Percentiles rank a stretch among this genome's conserved stretches.
Evolutionary conservation across 2,113 vertebrate genomes (phyloP).

Genomic region (Cottus gobio): DNA sequence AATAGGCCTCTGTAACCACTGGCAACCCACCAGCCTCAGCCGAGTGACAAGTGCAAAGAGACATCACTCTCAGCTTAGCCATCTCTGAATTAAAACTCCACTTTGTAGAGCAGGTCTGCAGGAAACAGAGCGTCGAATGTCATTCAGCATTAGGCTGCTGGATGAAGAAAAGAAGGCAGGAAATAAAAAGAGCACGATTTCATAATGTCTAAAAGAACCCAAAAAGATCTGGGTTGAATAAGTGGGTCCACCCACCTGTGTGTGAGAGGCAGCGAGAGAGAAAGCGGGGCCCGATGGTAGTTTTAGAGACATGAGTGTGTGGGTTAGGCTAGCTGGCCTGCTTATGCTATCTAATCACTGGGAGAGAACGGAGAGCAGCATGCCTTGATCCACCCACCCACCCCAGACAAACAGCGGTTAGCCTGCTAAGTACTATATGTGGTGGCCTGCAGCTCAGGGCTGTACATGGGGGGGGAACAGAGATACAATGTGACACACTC

Average conservation of each 20-base stretch:
- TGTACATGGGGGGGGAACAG: conserved; percentile 52
- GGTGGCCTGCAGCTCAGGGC: conserved; percentile 62
- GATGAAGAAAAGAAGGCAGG: conserved; percentile 57
- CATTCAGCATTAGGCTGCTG: conserved; percentile 56
- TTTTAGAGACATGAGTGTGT: conserved; percentile 86
- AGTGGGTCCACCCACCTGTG: conserved; percentile 87
- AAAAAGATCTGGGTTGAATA: conserved; percentile 84
- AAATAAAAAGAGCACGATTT: conserved; percentile 72
- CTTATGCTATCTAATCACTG: conserved; percentile 80
- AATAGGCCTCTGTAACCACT: conserved; percentile 76
- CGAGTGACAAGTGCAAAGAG: conserved; percentile 50
- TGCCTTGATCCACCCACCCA: conserved; percentile 84
- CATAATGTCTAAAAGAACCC: conserved; percentile 82
- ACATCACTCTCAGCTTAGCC: conserved; percentile 32
- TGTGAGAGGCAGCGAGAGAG: conserved; percentile 79
- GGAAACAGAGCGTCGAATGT: conserved; percentile 45
- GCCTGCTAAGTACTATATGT: conserved; percentile 68
- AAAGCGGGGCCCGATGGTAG: conserved; percentile 76
- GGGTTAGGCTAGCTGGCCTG: conserved; percentile 81
- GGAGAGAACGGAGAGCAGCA: conserved; percentile 82
- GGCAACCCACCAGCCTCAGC: conserved; percentile 68
- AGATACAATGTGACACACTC: conserved; percentile 62
- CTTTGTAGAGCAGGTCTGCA: conserved; percentile 12
- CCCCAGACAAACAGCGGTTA: conserved; percentile 79
- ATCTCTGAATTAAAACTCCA: conserved; percentile 26